A percentile compares a stretch with the other conserved stretches of the same genome.
phyloP scores from a whole-genome alignment of 2,113 vertebrate genomes.

The Bagarius yarrelli region DNA sequence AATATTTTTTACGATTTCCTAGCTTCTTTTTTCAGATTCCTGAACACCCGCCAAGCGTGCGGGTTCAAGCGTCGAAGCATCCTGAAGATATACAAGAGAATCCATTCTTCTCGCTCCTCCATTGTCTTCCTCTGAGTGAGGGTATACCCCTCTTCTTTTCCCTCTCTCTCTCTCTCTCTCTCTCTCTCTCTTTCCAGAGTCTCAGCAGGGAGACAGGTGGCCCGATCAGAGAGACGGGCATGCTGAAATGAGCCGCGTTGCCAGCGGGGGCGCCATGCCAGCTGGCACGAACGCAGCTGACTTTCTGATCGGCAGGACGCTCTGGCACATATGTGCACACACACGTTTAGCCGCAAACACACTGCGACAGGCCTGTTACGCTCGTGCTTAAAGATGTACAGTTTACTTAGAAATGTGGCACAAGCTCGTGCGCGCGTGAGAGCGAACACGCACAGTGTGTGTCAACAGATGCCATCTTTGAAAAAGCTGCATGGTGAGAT shows the following conservation, averaged over 20 bases:
- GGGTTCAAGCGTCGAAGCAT: background rate
- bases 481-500: conserved; percentile 55
- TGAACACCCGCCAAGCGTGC: background rate
- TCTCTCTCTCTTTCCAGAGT: conserved; percentile 15
- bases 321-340: conserved; percentile 45
- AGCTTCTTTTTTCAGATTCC: conserved; percentile 33
- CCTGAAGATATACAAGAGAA: conserved; percentile 9
- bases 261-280: conserved; percentile 67
- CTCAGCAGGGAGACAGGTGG: conserved; percentile 71
- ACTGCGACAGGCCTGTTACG: conserved; percentile 36
- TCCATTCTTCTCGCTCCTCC: background rate
- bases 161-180: background rate
- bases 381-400: conserved; percentile 29
- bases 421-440: conserved; percentile 28
- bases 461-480: conserved; percentile 63
- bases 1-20: too few species aligned
- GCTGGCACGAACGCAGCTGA: conserved; percentile 63
- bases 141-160: conserved; percentile 34
- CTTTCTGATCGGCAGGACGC: conserved; percentile 55
- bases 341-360: conserved; percentile 34
- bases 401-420: conserved; percentile 18
- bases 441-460: conserved; percentile 59
- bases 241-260: conserved; percentile 56
- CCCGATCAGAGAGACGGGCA: conserved; percentile 64
- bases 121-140: conserved; percentile 14